Conservation (phyloP, 2,113 vertebrate genomes). For the Perognathus longimembris region DNA sequence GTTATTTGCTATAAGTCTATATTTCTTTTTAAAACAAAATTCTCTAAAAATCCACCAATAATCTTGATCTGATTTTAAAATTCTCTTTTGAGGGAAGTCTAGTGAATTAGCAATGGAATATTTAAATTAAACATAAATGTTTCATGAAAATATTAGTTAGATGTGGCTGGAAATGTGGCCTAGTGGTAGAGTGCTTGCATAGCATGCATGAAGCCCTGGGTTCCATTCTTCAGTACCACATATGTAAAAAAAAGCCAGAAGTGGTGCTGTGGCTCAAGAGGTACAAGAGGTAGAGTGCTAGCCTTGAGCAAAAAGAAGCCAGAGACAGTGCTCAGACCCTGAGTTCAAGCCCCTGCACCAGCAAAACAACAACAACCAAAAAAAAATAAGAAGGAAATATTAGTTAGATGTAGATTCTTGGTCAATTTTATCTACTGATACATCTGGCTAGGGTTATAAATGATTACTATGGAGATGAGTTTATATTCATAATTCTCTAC, state of each 20-base stretch:
- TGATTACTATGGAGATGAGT: background rate
- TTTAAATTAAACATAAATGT: background rate
- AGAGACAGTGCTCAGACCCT: too few species aligned
- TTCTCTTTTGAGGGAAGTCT: background rate
- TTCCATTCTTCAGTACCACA: too few species aligned
- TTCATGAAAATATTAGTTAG: background rate
- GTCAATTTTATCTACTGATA: background rate
- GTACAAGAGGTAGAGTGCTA: too few species aligned
- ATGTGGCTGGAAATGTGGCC: too few species aligned
- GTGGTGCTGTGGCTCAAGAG: too few species aligned
- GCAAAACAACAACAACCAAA: too few species aligned
- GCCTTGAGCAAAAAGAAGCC: too few species aligned
- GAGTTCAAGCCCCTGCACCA: too few species aligned
- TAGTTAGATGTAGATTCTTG: background rate
- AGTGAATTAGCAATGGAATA: background rate
- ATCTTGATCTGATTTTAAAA: background rate
- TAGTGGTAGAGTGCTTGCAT: too few species aligned
- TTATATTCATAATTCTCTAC: constrained; percentile 1
- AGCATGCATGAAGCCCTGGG: too few species aligned
- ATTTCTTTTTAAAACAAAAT: background rate
- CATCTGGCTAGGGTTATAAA: background rate
- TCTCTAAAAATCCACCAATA: constrained; percentile 4
- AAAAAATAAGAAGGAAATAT: too few species aligned
- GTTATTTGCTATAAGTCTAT: background rate
- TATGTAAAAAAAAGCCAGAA: too few species aligned